These are phyloP conservation scores for Ranitomeya variabilis DNA, from an alignment of 2,113 vertebrate genomes.

Conservation along the genomic window DNA sequence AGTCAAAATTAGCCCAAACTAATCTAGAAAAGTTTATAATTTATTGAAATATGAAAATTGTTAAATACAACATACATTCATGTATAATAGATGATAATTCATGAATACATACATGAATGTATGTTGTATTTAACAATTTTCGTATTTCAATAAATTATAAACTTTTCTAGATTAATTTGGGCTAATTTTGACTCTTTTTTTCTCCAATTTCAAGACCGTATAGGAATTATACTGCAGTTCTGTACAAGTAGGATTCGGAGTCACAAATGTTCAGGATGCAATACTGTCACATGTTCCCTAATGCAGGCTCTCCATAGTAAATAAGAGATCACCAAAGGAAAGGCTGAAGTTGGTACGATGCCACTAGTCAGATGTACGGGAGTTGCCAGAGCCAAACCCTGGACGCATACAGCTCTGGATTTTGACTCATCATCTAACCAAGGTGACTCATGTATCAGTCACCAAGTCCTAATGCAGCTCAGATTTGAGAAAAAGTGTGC, in stretches of 20 bases:
- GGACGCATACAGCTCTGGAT: neutral
- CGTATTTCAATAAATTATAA: no score
- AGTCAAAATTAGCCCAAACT: no score
- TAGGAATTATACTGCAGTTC: neutral
- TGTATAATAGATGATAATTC: no score
- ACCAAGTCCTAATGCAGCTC: neutral
- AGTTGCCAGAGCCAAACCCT: neutral
- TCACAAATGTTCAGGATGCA: no score
- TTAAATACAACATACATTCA: no score
- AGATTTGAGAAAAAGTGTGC: neutral
- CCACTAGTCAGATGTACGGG: neutral
- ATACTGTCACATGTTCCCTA: neutral
- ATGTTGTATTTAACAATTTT: no score
- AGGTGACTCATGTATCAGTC: neutral
- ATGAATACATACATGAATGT: no score
- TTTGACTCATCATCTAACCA: neutral
- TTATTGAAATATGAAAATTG: no score
- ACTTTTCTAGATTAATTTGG: no score
- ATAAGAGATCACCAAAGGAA: neutral
- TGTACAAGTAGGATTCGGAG: neutral
- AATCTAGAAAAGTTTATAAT: no score
- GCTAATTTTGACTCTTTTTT: no score
- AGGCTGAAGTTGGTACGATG: neutral
- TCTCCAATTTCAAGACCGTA: no score
- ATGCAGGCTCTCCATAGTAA: neutral